Percentiles rank a stretch among this genome's conserved stretches.
Conservation (phyloP, 2,888 invertebrate genomes). For the Hymenopus coronatus region DNA sequence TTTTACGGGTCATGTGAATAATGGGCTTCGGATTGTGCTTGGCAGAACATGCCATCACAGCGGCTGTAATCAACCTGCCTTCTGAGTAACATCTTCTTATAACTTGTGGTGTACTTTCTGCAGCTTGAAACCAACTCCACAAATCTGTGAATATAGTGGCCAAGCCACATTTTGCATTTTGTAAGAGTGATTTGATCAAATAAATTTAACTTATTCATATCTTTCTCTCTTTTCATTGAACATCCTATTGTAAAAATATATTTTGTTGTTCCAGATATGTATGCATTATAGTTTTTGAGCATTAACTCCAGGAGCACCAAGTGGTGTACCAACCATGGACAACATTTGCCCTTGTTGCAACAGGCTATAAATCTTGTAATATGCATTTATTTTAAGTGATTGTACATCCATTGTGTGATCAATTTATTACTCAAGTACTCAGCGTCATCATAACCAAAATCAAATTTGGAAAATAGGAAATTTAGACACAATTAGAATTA, state of each 20-base stretch:
- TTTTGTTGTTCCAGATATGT: too few relatives aligned
- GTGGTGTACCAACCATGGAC: too few relatives aligned
- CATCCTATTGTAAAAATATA: not conserved
- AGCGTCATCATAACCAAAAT: too few relatives aligned
- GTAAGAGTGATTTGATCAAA: not conserved
- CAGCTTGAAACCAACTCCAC: not conserved
- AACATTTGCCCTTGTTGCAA: too few relatives aligned
- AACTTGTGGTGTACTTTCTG: not conserved
- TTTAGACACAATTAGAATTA: too few relatives aligned
- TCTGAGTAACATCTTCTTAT: not conserved
- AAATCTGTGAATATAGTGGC: not conserved
- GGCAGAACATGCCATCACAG: not conserved
- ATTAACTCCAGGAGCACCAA: too few relatives aligned
- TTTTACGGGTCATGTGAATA: not conserved
- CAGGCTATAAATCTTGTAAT: too few relatives aligned
- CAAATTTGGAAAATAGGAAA: too few relatives aligned
- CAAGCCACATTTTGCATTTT: not conserved
- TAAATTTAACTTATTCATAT: not conserved
- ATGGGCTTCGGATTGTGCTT: not conserved
- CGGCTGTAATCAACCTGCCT: not conserved
- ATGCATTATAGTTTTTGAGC: too few relatives aligned
- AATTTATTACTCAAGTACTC: too few relatives aligned
- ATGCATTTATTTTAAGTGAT: too few relatives aligned
- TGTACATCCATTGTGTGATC: too few relatives aligned
- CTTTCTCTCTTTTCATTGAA: not conserved